Conservation (phyloP, 1,140 invertebrate species). For the Cotesia chilonis region DNA sequence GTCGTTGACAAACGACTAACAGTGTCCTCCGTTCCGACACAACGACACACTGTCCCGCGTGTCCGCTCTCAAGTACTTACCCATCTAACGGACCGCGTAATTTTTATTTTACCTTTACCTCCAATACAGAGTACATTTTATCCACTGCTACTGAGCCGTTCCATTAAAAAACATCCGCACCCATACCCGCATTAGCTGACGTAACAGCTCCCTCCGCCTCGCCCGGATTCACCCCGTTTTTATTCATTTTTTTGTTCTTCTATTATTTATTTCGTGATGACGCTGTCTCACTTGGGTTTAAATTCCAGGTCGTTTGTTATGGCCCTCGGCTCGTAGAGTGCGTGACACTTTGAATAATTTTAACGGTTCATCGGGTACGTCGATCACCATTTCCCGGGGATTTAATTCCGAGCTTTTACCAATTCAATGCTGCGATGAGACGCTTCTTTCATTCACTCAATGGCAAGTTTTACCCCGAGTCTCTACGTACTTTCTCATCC, state of each 20-base stretch:
- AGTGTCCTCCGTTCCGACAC: neutral
- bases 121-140: neutral
- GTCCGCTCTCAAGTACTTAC: constrained; percentile 21
- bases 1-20: constrained; percentile 35
- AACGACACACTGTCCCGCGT: constrained; percentile 2
- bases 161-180: neutral
- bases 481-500: neutral
- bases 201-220: too few species aligned
- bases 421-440: neutral
- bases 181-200: too few species aligned
- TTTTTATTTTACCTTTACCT: constrained; percentile 1
- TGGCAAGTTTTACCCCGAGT: too few species aligned
- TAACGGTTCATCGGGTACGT: neutral
- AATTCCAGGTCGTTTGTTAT: neutral
- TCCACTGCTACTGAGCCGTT: neutral
- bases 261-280: too few species aligned
- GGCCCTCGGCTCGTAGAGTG: neutral
- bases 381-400: constrained; percentile 10
- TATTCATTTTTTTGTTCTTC: too few species aligned
- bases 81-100: constrained; percentile 19
- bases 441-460: neutral
- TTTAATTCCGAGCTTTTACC: neutral
- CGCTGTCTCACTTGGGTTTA: neutral
- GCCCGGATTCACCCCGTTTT: too few species aligned
- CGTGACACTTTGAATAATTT: constrained; percentile 21